Conservation (phyloP, 2,797 vertebrate genomes). For the Salarias fasciatus region DNA sequence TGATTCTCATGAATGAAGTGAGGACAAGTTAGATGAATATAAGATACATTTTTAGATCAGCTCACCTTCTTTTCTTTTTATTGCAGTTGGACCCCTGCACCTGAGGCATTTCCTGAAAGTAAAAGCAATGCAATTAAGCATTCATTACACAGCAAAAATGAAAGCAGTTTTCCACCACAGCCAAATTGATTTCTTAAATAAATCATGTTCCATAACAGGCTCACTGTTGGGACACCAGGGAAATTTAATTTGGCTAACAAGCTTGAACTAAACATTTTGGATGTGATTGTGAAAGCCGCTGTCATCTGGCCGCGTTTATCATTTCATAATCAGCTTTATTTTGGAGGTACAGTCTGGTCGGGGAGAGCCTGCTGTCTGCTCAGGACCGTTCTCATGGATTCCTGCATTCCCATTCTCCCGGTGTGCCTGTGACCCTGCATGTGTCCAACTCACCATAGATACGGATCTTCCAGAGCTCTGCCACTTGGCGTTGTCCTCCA, state of each 20-base stretch:
- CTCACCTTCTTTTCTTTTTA: slow-evolving; percentile 88
- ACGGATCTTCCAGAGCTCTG: slow-evolving; percentile 70
- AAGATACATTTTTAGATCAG: not conserved
- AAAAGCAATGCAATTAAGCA: slow-evolving; percentile 24
- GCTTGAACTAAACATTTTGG: slow-evolving; percentile 1
- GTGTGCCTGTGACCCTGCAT: not conserved
- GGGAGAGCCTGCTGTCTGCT: too few relatives aligned
- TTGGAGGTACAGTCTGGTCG: slow-evolving; percentile 36
- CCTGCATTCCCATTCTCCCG: not conserved
- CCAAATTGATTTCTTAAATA: not conserved
- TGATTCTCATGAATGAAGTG: too few relatives aligned
- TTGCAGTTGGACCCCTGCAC: slow-evolving; percentile 73
- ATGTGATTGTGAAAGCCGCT: slow-evolving; percentile 46
- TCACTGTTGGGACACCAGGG: not conserved
- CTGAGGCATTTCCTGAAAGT: slow-evolving; percentile 84
- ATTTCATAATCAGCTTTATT: slow-evolving; percentile 72
- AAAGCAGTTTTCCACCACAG: not conserved
- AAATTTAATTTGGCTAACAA: slow-evolving; percentile 22
- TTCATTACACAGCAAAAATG: not conserved
- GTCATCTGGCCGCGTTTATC: slow-evolving; percentile 38
- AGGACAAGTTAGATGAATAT: too few relatives aligned
- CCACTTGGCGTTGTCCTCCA: slow-evolving; percentile 59
- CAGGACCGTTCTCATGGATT: slow-evolving; percentile 1
- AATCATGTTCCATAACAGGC: not conserved
- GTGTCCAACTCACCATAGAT: slow-evolving; percentile 79